Base-by-base conservation (phyloP, 2,888 invertebrate genomes). In the Morpho achilles region DNA sequence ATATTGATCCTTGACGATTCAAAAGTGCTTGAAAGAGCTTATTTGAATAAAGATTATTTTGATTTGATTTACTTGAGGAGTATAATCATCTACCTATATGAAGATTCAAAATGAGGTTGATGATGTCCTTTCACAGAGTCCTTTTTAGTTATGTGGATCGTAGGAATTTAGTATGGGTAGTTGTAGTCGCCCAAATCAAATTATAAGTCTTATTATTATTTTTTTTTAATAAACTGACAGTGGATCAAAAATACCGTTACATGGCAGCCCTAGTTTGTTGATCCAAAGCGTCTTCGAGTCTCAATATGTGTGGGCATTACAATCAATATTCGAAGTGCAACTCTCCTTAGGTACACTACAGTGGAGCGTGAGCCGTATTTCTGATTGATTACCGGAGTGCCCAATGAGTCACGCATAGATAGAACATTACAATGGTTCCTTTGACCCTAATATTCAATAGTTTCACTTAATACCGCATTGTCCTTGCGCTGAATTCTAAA, bases 401-500 rank as follows among this genome's bases (percentile, higher is more conserved):
- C 80, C 77, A 68, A 70, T 89, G 88, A 89, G 70, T 89, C 87
- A 88, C 66, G 64, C 73, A 76, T 78, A 78, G 80, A 79, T 80
- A 80, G 78, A 77, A 76, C 76, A 79, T 80, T 78, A 79, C 72
- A 79, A 82, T 84, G 80, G 80, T 80, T 85, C 82, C 82, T 86
- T 83, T 88, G 84, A 87, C 88, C 85, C 80, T 78, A 32, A 32
- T 32, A 82, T 84, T 84, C 75, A 78, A 74, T 68, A 76, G 75
- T 80, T 80, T 79, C 81, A 81, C 80, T 80, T 74, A 77, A 76
- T 82, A 79, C 80, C 80, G 71, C 69, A 70, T 76, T 80, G 83
- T 82, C 87, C 87, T 88, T 84, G 87, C 76, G 76, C 86, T 83
- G 76, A 81, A 83, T 87, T 82, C 73, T 69, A 75, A 77, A 69